Evolutionary conservation across 2,113 vertebrate genomes (phyloP), one percentile per base, ranked within the genome.

Genomic region (Actinemys pallida): DNA sequence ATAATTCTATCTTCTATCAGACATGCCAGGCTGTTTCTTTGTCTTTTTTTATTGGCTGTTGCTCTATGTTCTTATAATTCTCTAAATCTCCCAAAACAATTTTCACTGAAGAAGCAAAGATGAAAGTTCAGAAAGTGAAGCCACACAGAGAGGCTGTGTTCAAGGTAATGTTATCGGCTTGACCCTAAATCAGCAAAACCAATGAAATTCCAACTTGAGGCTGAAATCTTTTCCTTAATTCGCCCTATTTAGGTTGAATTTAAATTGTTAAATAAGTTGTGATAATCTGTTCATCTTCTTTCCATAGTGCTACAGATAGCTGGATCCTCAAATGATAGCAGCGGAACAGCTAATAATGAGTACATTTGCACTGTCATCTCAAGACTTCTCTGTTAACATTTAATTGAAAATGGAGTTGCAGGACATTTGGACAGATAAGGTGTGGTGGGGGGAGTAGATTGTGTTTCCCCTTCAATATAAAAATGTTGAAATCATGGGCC

Each of bases 51-150:
- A 1, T 42, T 9, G 17, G 62, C 4, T 42, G 4, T 5, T 81
- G 8, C 79, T 87, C 7, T 0, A 2, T 50, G 7, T 8, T 81
- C 79, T 35, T 53, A 3, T 1, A 80, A 29, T 92, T 90, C 6
- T 86, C 95, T 1, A 80, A 22, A 91, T 91, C 6, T 86, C 95
- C n/a, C 54, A 88, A 80, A 90, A 13, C 1, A 52, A 45, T 86
- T 88, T 93, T 90, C 16, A 62, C 10, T 16, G 16, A 84, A 78
- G 52, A 81, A 88, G 20, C 2, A 88, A 90, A 52, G 76, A 72
- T 35, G 65, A 91, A 88, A 92, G 14, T 6, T 76, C 31, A 54
- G 79, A 76, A 93, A 83, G 2, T 45, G 42, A 83, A 93, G 54
- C 1, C 2, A 6, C 4, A n/a, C 13, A 82, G 50, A 75, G 11